Base-by-base conservation (phyloP, 53 echinoderm and acorn worm species). In the Paelopatides confundens region DNA sequence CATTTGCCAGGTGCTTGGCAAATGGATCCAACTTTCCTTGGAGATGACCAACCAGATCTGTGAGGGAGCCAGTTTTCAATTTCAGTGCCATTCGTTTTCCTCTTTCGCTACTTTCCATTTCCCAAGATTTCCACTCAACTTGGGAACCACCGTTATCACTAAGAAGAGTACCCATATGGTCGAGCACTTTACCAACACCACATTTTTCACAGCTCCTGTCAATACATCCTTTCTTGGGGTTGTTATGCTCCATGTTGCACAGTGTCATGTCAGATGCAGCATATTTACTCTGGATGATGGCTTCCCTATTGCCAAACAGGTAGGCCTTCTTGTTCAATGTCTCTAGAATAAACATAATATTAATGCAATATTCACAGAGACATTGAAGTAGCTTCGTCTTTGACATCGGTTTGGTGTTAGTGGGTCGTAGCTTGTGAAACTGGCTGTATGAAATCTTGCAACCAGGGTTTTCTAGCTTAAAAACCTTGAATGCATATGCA, bases 321-420 rank as follows among this genome's bases (percentile, higher is more conserved):
- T 39, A 18, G 35, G 71, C 38, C 40, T 88, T 88, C 39, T 62
- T 54, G 17, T 63, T 65, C 17, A 85, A 50, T 31, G 40, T 51
- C 11, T 90, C 38, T 28, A 90, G 65, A 31, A 77, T 14, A 34
- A 85, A 65, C 65, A 47, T 39, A 26, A 90, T 38, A 48, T 90
- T 85, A 1, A 90, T 47, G 49, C 90, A 90, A 29, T 87, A 91
- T 66, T 91, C 87, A 36, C 91, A 91, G 69, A 69, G 69, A 34
- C 69, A 69, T 50, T 91, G 91, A 18, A 88, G 33, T 2, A 91
- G 74, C 40, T 71, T 87, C 43, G 91, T 71, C 63, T 82, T 69
- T 8, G 76, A 87, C 82, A 91, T 88, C 33, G 88, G 68, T 47
- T 82, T 82, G 12, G 35, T 83, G 65, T 91, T 83, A 14, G 88